A percentile compares a stretch with the other conserved stretches of the same genome.
Conservation (phyloP, 2,888 invertebrate genomes). For the Plagiodera versicolora region DNA sequence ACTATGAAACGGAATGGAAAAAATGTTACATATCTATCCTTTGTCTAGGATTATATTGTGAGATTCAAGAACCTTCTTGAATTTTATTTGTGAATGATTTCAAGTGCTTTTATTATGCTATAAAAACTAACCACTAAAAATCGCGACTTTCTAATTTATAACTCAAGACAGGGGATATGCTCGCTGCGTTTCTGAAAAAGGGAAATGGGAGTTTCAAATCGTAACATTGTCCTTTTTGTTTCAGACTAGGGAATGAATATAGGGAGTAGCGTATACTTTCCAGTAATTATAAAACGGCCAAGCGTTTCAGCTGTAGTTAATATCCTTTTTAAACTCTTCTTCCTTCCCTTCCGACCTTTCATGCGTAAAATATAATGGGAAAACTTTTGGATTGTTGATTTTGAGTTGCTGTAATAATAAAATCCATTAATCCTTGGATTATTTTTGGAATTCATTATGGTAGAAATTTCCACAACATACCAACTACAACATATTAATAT, state of each 20-base stretch:
- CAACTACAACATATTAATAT: too few species aligned
- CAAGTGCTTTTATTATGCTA: too few species aligned
- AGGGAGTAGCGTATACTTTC: not conserved
- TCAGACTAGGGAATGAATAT: not conserved
- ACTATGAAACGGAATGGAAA: too few species aligned
- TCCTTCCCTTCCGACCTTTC: not conserved
- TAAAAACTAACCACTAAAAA: too few species aligned
- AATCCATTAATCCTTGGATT: not conserved
- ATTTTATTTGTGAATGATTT: too few species aligned
- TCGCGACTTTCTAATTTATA: too few species aligned
- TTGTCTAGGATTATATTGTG: too few species aligned
- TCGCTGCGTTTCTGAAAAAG: not conserved
- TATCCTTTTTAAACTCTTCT: constrained; percentile 1
- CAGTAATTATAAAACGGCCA: constrained; percentile 1
- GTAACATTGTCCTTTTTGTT: not conserved
- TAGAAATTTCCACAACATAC: too few species aligned
- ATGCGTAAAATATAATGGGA: constrained; percentile 12
- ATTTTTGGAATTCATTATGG: too few species aligned
- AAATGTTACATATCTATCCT: too few species aligned
- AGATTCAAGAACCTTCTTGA: too few species aligned
- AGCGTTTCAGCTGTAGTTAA: not conserved
- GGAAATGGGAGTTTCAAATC: not conserved
- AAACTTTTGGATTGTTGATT: constrained; percentile 6
- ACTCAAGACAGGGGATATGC: not conserved
- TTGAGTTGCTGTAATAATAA: constrained; percentile 4